Conservation (phyloP, 2,888 invertebrate species). For the Malthinus seriepunctatus region DNA sequence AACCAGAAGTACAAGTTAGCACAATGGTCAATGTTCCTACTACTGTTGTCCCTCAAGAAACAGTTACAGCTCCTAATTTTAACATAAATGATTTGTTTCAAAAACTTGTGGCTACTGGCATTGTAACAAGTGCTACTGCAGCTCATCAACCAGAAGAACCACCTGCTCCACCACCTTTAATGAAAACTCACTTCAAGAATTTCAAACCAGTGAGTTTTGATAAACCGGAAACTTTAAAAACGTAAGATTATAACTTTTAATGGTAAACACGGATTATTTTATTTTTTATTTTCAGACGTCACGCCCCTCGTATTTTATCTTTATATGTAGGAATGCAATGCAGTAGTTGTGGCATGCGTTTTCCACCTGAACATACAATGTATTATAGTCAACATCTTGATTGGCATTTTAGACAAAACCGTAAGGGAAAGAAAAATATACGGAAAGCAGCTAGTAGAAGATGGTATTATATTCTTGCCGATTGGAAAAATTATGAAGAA, state of each 20-base stretch:
- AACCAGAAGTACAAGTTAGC: constrained; percentile 2
- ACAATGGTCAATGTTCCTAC: constrained; percentile 22
- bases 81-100: constrained; percentile 85
- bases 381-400: constrained; percentile 95
- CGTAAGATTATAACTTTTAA: constrained; percentile 55
- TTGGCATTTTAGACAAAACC: constrained; percentile 97
- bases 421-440: constrained; percentile 83
- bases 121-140: constrained; percentile 59
- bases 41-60: constrained; percentile 45
- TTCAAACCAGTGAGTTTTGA: constrained; percentile 69
- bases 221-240: constrained; percentile 73
- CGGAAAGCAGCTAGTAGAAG: constrained; percentile 81
- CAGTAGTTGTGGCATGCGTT: constrained; percentile 92
- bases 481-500: constrained; percentile 95
- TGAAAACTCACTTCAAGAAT: constrained; percentile 38
- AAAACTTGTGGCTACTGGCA: constrained; percentile 84
- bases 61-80: constrained; percentile 45
- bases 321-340: constrained; percentile 94
- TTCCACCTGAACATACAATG: constrained; percentile 86
- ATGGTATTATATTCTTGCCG: constrained; percentile 88
- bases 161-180: constrained; percentile 10
- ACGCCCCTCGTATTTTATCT: constrained; percentile 68
- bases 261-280: not conserved
- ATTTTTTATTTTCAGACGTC: constrained; percentile 60
- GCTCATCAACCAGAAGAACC: constrained; percentile 41